Conservation (phyloP, 2,888 invertebrate genomes). For the Cephonodes hylas region DNA sequence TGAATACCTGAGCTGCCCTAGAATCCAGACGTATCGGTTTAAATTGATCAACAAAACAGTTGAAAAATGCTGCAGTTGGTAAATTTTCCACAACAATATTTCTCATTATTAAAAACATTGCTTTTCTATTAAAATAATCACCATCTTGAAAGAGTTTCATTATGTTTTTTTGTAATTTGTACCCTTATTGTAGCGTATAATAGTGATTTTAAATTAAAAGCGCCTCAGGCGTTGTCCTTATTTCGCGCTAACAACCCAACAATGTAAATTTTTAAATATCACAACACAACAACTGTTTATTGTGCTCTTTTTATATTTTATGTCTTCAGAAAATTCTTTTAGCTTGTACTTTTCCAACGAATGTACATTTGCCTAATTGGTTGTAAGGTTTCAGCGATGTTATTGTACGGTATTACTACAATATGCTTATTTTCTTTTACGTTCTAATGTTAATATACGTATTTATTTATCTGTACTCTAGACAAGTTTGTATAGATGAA, state of each 20-base stretch:
- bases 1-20: too few relatives aligned
- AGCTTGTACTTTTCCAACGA: background rate
- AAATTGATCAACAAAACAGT: too few relatives aligned
- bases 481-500: too few relatives aligned
- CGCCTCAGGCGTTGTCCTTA: slow-evolving; percentile 59
- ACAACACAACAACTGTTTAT: slow-evolving; percentile 14
- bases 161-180: slow-evolving; percentile 47
- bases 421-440: background rate
- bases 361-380: background rate
- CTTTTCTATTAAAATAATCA: background rate
- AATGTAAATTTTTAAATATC: slow-evolving; percentile 8
- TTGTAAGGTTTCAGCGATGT: background rate
- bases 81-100: too few relatives aligned
- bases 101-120: background rate
- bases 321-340: background rate
- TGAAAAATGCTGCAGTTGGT: too few relatives aligned
- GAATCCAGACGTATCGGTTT: too few relatives aligned
- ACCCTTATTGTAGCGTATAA: slow-evolving; percentile 35
- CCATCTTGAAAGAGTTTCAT: background rate
- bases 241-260: slow-evolving; percentile 25
- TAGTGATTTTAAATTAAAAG: slow-evolving; percentile 74
- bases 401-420: background rate
- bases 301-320: background rate
- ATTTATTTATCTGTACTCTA: too few relatives aligned
- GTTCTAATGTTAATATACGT: too few relatives aligned